Evolutionary conservation across 2,888 invertebrate genomes (phyloP).

Genomic region (Chrysotoxum bicinctum): DNA sequence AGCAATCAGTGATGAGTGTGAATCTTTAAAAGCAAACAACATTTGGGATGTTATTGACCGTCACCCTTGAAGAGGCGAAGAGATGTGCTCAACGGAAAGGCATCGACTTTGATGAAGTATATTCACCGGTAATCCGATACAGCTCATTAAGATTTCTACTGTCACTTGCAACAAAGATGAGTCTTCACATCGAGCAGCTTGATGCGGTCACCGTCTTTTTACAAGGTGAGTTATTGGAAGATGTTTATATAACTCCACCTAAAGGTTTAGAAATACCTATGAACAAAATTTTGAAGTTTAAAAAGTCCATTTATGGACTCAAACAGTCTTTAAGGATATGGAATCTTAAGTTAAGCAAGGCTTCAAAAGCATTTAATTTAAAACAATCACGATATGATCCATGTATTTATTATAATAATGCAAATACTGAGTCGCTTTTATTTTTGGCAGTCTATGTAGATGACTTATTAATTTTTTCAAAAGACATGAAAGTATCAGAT

Average conservation of each 20-base stretch:
- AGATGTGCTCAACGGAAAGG: not conserved
- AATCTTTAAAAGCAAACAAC: not conserved
- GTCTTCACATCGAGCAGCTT: not conserved
- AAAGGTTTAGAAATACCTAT: not conserved
- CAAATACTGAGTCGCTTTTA: not conserved
- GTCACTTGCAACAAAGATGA: not conserved
- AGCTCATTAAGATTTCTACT: not conserved
- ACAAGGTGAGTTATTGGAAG: not conserved
- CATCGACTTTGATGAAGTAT: not conserved
- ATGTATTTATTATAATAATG: conserved; percentile 13
- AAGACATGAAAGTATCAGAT: not conserved
- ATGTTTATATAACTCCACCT: not conserved
- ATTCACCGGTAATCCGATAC: not conserved
- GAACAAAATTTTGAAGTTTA: not conserved
- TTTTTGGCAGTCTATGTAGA: not conserved
- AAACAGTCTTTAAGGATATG: conserved; percentile 9
- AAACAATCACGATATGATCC: conserved; percentile 12
- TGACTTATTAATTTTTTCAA: not conserved
- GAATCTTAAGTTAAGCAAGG: conserved; percentile 2
- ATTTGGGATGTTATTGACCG: not conserved
- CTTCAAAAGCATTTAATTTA: not conserved
- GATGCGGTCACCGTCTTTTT: not conserved
- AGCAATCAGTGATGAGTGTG: not conserved
- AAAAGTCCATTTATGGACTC: conserved; percentile 13
- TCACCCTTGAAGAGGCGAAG: not conserved